Evolutionary conservation across 2,888 invertebrate genomes (phyloP).

Genomic region (Trichopoda pennipes): DNA sequence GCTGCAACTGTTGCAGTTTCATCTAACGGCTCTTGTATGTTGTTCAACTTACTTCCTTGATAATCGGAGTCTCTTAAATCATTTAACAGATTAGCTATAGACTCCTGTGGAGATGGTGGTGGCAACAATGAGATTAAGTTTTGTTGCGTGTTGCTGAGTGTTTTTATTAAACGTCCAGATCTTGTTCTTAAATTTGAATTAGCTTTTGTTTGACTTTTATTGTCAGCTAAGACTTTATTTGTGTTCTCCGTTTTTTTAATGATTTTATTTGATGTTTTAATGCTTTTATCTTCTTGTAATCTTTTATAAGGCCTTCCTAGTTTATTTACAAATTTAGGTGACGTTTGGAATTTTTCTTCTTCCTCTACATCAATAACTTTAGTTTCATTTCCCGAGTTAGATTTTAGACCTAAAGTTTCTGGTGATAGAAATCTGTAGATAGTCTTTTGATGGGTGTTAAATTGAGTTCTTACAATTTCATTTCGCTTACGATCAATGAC

Average conservation of each 20-base stretch:
- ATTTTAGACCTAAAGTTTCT: conserved; percentile 73
- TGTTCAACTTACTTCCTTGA: conserved; percentile 54
- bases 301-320: conserved; percentile 73
- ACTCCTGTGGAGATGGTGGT: conserved; percentile 65
- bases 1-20: not conserved
- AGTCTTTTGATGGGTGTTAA: conserved; percentile 75
- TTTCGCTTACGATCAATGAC: conserved; percentile 78
- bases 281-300: not conserved
- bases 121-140: conserved; percentile 16
- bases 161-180: conserved; percentile 56
- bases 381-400: not conserved
- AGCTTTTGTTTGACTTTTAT: not conserved
- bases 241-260: conserved; percentile 37
- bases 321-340: conserved; percentile 63
- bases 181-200: conserved; percentile 48
- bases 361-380: conserved; percentile 13
- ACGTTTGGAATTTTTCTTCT: conserved; percentile 4
- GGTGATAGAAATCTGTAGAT: conserved; percentile 78
- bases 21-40: not conserved
- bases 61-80: conserved; percentile 71
- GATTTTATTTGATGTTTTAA: conserved; percentile 40
- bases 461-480: conserved; percentile 76
- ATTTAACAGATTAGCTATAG: conserved; percentile 72
- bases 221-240: conserved; percentile 3
- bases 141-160: conserved; percentile 4